Evolutionary conservation across 2,113 vertebrate species (phyloP).

Genomic region (Camarhynchus parvulus): DNA sequence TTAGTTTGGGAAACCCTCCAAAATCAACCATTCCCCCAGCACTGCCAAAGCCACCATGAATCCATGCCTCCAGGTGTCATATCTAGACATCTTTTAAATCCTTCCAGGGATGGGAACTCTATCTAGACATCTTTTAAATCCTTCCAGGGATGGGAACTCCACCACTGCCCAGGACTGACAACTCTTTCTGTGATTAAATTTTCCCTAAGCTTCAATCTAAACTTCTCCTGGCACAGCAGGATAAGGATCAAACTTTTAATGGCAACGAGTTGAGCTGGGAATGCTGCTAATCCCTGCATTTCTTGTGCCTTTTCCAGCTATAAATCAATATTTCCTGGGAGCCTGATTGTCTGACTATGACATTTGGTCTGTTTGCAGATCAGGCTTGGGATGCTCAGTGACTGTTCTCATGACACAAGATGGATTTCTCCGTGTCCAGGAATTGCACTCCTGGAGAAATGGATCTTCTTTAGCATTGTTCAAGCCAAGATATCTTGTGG

Average conservation of each 20-base stretch:
- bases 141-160: not conserved
- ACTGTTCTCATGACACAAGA: not conserved
- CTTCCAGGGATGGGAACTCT: too few relatives aligned
- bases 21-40: not conserved
- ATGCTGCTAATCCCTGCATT: not conserved
- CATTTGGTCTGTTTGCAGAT: not conserved
- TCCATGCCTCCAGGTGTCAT: not conserved
- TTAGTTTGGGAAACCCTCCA: not conserved
- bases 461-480: not conserved
- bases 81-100: rapidly evolving
- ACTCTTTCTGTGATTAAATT: not conserved
- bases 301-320: not conserved
- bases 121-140: rapidly evolving
- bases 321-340: not conserved
- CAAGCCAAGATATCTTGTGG: not conserved
- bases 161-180: not conserved
- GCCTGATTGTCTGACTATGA: not conserved
- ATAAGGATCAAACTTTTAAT: not conserved
- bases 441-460: not conserved
- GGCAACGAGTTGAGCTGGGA: not conserved
- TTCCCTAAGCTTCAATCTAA: not conserved
- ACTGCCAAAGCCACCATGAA: not conserved
- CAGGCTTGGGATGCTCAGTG: not conserved
- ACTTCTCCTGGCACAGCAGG: too few relatives aligned
- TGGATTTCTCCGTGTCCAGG: not conserved